A percentile compares a stretch with the other conserved stretches of the same genome.
phyloP scores from a whole-genome alignment of 1,140 invertebrate species.

The Drosophila bocqueti region DNA sequence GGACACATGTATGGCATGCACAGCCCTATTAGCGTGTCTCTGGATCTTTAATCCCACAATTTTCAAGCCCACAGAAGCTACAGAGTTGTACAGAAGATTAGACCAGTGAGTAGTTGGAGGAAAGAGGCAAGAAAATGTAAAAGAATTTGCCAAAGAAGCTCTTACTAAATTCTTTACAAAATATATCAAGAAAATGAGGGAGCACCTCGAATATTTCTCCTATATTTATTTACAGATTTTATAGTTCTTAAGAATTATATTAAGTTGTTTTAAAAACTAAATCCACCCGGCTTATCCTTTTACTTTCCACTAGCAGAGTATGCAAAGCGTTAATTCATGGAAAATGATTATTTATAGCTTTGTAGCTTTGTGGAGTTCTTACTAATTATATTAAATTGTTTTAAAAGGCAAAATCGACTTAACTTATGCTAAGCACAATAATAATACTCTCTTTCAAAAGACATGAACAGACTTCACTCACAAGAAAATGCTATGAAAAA shows the following conservation, averaged over 20 bases:
- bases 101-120: constrained; percentile 9
- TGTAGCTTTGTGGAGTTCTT: neutral
- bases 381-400: neutral
- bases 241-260: no score
- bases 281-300: no score
- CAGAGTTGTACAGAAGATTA: constrained; percentile 26
- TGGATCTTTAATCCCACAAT: constrained; percentile 25
- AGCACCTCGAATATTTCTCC: no score
- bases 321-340: no score
- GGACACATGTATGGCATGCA: neutral
- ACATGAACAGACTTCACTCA: neutral
- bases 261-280: no score
- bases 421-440: neutral
- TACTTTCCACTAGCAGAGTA: no score
- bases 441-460: no score
- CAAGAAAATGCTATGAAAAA: constrained; percentile 7
- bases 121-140: neutral
- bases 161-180: neutral
- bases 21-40: constrained; percentile 44
- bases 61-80: constrained; percentile 4
- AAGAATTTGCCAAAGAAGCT: neutral
- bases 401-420: neutral
- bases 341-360: no score
- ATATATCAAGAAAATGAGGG: neutral
- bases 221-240: no score